Conservation (phyloP, 2,888 invertebrate genomes). For the Alentia gelatinosa region DNA sequence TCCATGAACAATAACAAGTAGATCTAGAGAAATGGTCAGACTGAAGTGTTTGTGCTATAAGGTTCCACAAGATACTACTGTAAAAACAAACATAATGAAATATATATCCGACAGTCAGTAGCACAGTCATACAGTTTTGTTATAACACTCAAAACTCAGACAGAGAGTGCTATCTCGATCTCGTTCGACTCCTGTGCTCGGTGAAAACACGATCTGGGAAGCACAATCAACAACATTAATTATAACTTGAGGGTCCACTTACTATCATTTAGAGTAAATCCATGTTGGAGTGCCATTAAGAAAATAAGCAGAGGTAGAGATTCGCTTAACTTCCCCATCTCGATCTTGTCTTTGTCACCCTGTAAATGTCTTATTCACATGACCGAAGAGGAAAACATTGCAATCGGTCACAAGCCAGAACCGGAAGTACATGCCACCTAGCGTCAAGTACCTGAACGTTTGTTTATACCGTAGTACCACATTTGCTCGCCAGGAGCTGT, state of each 20-base stretch:
- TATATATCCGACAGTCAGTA: no score
- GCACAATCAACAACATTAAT: background rate
- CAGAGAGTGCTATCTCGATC: no score
- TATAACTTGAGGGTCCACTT: background rate
- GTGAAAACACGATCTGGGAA: background rate
- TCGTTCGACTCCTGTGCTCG: no score
- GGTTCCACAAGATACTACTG: no score
- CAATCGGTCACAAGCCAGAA: background rate
- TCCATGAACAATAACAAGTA: no score
- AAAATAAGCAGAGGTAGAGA: background rate
- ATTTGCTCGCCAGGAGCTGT: no score
- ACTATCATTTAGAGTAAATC: background rate
- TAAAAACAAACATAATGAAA: no score
- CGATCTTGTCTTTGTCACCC: background rate
- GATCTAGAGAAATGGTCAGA: no score
- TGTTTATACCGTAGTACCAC: no score
- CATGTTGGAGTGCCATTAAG: background rate
- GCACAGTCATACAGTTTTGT: no score
- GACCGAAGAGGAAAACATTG: background rate
- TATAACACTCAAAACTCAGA: no score
- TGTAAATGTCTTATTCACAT: background rate
- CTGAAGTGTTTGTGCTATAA: no score
- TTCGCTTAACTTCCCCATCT: background rate
- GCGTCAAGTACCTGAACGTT: background rate
- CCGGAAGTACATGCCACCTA: background rate